Base-by-base conservation (phyloP, 1,140 invertebrate genomes). In the Hetaerina americana region DNA sequence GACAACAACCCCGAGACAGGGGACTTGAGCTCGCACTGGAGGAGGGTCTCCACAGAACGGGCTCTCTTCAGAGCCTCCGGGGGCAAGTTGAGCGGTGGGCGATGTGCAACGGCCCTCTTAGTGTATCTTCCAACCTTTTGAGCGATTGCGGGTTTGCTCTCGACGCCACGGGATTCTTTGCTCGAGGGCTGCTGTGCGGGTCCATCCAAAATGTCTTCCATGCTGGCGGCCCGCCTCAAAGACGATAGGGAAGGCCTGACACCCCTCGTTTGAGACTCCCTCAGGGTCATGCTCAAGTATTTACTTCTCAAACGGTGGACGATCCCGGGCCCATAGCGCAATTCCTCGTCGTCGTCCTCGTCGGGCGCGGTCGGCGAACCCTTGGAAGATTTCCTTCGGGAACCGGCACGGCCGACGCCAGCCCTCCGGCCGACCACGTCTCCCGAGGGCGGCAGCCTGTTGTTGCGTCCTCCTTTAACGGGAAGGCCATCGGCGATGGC, bases 301-400 rank as follows among this genome's bases (percentile, higher is more conserved):
- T 91, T 90, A 77, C 90, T 90, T 77, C 92, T 89, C 66, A 95
- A 83, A 77, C 90, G 90, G 75, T 91, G 92, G 5, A 96, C 94
- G 76, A 96, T 95, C 6, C 94, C 94, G 10, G 94, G 94, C 0
- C 94, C 94, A 82, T 96, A 96, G 75, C 90, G 89, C 24, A 95
- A 80, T 77, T 95, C 93, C 81, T 94, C 92, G 3, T 66, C 24
- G 69, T 26, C 67, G 71, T 74, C 71, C 12, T 26, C 25, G 67
- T 68, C 27, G n/a, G 27, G 25, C 18, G 67, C 26, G 67, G 25
- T 18, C 2, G 26, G 15, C 2, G 67, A 57, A n/a, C 40, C 40
- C 40, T n/a, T 57, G 40, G 40, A 57, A 10, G 40, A 57, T 57
- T 57, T 57, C 40, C 40, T 12, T 12, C 40, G 40, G 40, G 15